Percentiles rank a stretch among this genome's conserved stretches.
Conservation (phyloP, 2,888 invertebrate species). For the Diploptera punctata region DNA sequence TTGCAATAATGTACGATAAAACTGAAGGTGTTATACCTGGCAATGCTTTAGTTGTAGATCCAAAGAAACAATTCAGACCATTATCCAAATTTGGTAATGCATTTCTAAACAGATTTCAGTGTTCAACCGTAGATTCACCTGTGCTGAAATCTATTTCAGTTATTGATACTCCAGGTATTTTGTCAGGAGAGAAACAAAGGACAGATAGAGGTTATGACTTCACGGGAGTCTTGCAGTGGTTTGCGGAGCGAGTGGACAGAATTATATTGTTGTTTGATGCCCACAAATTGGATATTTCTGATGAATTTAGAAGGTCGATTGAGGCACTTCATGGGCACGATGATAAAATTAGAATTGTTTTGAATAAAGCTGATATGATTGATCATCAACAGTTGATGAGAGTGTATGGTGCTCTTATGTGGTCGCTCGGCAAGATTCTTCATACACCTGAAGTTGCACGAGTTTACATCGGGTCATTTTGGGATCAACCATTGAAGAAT, state of each 20-base stretch:
- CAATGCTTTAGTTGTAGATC: conserved; percentile 67
- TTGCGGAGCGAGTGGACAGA: conserved; percentile 69
- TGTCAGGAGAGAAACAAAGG: conserved; percentile 67
- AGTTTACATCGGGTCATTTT: conserved; percentile 73
- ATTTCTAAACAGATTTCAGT: conserved; percentile 68
- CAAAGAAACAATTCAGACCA: conserved; percentile 65
- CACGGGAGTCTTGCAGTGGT: conserved; percentile 70
- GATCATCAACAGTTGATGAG: conserved; percentile 71
- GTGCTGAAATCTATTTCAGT: conserved; percentile 67
- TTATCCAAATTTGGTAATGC: conserved; percentile 66
- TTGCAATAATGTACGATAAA: conserved; percentile 85
- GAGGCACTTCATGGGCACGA: conserved; percentile 66
- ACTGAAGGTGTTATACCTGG: conserved; percentile 59
- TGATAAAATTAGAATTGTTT: conserved; percentile 68
- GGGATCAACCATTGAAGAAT: conserved; percentile 67
- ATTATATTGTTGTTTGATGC: conserved; percentile 71
- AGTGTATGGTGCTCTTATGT: conserved; percentile 72
- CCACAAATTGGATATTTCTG: conserved; percentile 71
- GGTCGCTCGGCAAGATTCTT: conserved; percentile 71
- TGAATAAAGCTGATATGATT: conserved; percentile 73
- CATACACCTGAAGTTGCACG: conserved; percentile 71
- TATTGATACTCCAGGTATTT: conserved; percentile 66
- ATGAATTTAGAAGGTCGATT: conserved; percentile 69
- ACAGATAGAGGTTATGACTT: conserved; percentile 72
- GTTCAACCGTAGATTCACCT: conserved; percentile 63